Conservation (phyloP, 2,888 invertebrate genomes). For the Rotaria macrura region DNA sequence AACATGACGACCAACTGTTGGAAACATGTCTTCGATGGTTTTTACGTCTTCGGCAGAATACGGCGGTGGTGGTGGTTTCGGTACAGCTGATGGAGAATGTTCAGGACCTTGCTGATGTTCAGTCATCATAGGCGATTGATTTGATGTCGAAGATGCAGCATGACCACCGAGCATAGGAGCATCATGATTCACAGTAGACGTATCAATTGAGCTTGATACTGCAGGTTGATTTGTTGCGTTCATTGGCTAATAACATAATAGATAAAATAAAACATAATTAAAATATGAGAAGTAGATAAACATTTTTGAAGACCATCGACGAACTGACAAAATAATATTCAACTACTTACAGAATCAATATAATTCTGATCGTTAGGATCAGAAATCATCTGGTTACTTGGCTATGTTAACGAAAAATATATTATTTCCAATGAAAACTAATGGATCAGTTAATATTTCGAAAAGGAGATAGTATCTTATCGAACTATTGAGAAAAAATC, state of each 20-base stretch:
- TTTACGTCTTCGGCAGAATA: conserved; percentile 50
- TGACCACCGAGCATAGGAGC: neutral
- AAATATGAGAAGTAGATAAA: neutral
- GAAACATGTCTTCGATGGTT: conserved; percentile 80
- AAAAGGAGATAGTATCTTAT: too few relatives aligned
- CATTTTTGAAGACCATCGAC: neutral
- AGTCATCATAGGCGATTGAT: neutral
- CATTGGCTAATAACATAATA: neutral
- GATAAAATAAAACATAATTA: neutral
- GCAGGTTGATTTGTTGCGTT: neutral
- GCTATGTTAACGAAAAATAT: neutral
- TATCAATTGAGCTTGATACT: neutral
- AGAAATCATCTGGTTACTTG: neutral
- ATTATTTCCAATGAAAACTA: neutral
- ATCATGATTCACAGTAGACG: neutral
- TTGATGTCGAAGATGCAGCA: neutral
- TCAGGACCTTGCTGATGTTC: neutral
- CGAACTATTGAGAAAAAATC: too few relatives aligned
- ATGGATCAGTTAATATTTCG: too few relatives aligned
- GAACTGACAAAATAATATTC: neutral
- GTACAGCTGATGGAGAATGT: neutral
- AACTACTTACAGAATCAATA: neutral
- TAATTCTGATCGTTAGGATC: neutral
- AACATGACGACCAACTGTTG: conserved; percentile 80
- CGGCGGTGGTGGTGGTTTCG: neutral